phyloP scores from a whole-genome alignment of 2,797 vertebrate genomes.

The Lacerta bilineata region DNA sequence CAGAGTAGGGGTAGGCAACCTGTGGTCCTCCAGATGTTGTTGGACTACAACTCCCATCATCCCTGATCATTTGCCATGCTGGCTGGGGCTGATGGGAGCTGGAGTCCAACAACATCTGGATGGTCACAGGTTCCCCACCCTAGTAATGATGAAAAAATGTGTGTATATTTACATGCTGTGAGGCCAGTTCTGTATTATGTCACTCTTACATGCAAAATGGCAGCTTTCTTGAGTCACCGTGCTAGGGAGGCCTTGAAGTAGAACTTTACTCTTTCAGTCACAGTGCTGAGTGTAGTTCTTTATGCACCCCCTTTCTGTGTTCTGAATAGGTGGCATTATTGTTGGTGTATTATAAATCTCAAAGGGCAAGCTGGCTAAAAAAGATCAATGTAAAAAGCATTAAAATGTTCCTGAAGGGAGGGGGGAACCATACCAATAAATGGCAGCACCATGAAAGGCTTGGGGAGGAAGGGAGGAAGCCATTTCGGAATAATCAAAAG shows the following conservation, averaged over 20 bases:
- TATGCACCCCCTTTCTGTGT: background rate
- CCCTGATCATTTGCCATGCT: too few species aligned
- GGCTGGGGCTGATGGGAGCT: too few species aligned
- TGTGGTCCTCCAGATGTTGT: too few species aligned
- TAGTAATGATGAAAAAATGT: too few species aligned
- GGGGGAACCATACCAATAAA: constrained; percentile 43
- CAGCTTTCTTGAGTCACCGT: background rate
- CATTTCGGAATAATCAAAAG: constrained; percentile 37
- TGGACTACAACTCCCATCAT: too few species aligned
- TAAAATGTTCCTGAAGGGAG: constrained; percentile 38
- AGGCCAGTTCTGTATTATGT: too few species aligned
- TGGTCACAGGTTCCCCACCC: too few species aligned
- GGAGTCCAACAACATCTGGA: too few species aligned
- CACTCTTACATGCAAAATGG: background rate
- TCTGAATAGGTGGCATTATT: constrained; percentile 2
- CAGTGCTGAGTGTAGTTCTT: background rate
- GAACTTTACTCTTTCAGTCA: background rate
- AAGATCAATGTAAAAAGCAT: background rate
- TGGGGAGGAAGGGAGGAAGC: constrained; percentile 9
- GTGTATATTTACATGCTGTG: too few species aligned
- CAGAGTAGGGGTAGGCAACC: too few species aligned
- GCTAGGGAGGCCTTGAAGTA: background rate
- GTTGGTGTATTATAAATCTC: background rate
- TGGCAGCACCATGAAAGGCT: constrained; percentile 33
- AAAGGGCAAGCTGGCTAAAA: constrained; percentile 1